These are phyloP conservation scores for Drosophila athabasca DNA, from an alignment of 1,140 invertebrate genomes.

Conservation along the genomic window DNA sequence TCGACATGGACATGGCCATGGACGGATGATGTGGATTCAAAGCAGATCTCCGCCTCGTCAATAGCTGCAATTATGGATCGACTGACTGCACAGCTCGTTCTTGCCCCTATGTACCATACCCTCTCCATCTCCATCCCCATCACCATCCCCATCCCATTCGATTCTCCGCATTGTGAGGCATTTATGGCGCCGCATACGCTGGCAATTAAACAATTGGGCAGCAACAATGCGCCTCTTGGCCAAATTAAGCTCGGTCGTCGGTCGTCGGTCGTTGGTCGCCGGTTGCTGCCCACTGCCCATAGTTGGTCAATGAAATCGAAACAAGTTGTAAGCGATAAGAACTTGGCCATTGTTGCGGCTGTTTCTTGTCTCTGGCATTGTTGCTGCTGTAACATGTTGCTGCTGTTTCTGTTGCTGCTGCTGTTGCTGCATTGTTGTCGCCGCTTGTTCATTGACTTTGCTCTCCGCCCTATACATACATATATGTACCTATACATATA, in stretches of 20 bases:
- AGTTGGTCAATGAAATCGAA: slow-evolving; percentile 78
- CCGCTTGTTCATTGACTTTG: slow-evolving; percentile 61
- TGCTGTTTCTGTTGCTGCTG: slow-evolving; percentile 14
- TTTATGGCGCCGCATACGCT: slow-evolving; percentile 78
- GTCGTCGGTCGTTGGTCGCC: too few relatives aligned
- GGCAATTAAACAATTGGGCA: slow-evolving; percentile 78
- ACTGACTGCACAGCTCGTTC: neutral
- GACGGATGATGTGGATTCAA: neutral
- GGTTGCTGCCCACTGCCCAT: slow-evolving; percentile 49
- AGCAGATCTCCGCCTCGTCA: slow-evolving; percentile 13
- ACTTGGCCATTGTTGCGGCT: slow-evolving; percentile 47
- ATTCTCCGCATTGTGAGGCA: slow-evolving; percentile 59
- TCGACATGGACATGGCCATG: slow-evolving; percentile 37
- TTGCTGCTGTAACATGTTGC: slow-evolving; percentile 27
- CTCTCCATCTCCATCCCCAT: slow-evolving; percentile 2
- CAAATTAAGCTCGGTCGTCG: slow-evolving; percentile 59
- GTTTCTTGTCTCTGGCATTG: slow-evolving; percentile 19
- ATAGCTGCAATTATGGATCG: slow-evolving; percentile 40
- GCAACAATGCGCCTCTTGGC: slow-evolving; percentile 68
- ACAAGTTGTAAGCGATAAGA: slow-evolving; percentile 80
- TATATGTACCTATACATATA: too few relatives aligned
- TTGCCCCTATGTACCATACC: too few relatives aligned
- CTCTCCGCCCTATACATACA: slow-evolving; percentile 1
- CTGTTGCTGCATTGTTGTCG: slow-evolving; percentile 60
- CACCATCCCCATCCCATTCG: neutral